Base-by-base conservation (phyloP, 2,888 invertebrate species). In the Pollenia amentaria region DNA sequence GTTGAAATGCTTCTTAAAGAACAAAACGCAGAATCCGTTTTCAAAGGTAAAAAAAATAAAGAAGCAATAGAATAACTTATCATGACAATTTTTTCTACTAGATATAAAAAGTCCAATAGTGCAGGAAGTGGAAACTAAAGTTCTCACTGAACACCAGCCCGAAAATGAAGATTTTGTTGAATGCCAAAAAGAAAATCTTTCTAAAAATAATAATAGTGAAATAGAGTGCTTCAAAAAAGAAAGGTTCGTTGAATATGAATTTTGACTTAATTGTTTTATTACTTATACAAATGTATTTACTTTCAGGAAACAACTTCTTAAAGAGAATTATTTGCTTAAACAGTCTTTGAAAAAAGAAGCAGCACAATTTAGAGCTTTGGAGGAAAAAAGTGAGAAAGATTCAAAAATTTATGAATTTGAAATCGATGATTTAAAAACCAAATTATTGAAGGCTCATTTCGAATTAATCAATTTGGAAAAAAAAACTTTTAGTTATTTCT, bases 401-500 rank as follows among this genome's bases (percentile, higher is more conserved):
- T 29, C 29, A 29, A 29, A 21, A 29, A 29, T 29, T 0, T 29
- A 29, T 29, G 29, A 29, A 29, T 29, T 29, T 3, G 3, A 29
- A 29, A 29, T 29, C 29, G 29, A 29, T 29, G 29, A 3, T 29
- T 29, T 29, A 29, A 29, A 29, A 29, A 29, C 29, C 3, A 29
- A 29, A 29, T 29, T 29, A 29, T 3, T 29, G 40, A 53, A 53
- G 29, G 11, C 53, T 55, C 6, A 51, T 4, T 70, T 6, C 38
- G 70, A 70, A 53, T 70, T 53, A 8, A 70, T 10, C 8, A 70
- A 70, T 55, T 55, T 70, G 18, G 70, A n/a, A 29, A 55, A 48
- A 70, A 51, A 70, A 53, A 14, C 53, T 70, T 55, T 40, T 70
- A 55, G 12, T 48, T 53, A 70, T 70, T 53, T 70, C 53, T 29